These are phyloP conservation scores for Pachycephala philippinensis DNA, from an alignment of 2,113 vertebrate species.

Conservation along the genomic window DNA sequence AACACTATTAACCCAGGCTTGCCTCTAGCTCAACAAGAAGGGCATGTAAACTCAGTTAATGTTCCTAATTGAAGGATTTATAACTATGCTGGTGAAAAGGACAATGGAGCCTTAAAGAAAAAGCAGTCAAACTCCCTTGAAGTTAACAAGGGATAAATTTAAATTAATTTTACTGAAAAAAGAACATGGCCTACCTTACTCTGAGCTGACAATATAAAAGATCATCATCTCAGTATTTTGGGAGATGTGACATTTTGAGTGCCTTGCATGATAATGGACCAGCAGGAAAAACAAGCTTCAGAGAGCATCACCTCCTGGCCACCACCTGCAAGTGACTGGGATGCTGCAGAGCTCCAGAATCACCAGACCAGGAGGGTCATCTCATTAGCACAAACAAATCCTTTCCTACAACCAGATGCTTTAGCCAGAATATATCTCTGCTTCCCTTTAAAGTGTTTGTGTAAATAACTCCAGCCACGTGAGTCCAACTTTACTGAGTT, in stretches of 20 bases:
- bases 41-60: neutral
- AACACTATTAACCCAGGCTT: neutral
- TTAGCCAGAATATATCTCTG: neutral
- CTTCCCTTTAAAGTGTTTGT: neutral
- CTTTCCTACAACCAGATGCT: neutral
- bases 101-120: neutral
- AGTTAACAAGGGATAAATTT: neutral
- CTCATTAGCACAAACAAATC: neutral
- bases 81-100: neutral
- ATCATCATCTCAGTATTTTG: neutral
- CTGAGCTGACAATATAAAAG: neutral
- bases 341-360: neutral
- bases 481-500: neutral
- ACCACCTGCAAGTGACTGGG: neutral
- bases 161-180: neutral
- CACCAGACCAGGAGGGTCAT: neutral
- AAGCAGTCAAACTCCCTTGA: neutral
- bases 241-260: neutral
- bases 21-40: neutral
- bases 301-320: neutral
- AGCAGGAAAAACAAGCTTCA: neutral
- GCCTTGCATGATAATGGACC: rapidly evolving
- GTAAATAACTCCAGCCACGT: neutral
- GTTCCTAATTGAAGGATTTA: neutral
- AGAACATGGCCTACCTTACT: neutral